A percentile compares a stretch with the other conserved stretches of the same genome.
Evolutionary conservation across 2,113 vertebrate genomes (phyloP).

Genomic region (Lasiurus cinereus): DNA sequence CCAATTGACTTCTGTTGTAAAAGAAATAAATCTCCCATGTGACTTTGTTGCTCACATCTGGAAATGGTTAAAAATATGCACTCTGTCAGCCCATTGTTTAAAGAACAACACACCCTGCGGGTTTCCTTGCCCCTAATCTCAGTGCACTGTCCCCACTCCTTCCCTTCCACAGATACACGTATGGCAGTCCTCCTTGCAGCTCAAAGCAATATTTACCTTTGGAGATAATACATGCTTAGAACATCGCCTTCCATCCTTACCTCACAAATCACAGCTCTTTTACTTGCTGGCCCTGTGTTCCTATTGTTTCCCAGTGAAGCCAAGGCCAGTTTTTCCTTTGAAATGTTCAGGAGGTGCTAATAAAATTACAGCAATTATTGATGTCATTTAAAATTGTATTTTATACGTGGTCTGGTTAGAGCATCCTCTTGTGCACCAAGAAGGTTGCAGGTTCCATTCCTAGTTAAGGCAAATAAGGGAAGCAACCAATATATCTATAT

Average conservation of each 20-base stretch:
- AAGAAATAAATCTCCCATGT: constrained; percentile 83
- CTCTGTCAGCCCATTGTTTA: constrained; percentile 72
- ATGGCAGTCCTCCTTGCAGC: constrained; percentile 6
- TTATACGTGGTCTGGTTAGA: neutral
- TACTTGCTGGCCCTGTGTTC: neutral
- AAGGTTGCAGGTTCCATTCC: neutral
- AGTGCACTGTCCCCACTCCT: constrained; percentile 20
- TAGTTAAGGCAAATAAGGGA: neutral
- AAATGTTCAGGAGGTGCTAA: neutral
- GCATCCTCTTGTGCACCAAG: neutral
- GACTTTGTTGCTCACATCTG: constrained; percentile 80
- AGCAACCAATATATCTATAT: neutral
- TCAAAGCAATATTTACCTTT: constrained; percentile 62
- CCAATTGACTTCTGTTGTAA: constrained; percentile 86
- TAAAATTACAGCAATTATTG: neutral
- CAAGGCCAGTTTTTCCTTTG: neutral
- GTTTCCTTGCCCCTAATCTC: neutral
- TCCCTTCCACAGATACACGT: constrained; percentile 33
- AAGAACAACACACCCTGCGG: constrained; percentile 62
- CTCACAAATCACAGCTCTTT: neutral
- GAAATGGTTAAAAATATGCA: constrained; percentile 76
- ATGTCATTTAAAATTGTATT: neutral
- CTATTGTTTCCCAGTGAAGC: neutral
- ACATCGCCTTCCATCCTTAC: constrained; percentile 42
- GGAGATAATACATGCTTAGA: constrained; percentile 60